phyloP scores from a whole-genome alignment of 2,113 vertebrate genomes.

The Grus americana region DNA sequence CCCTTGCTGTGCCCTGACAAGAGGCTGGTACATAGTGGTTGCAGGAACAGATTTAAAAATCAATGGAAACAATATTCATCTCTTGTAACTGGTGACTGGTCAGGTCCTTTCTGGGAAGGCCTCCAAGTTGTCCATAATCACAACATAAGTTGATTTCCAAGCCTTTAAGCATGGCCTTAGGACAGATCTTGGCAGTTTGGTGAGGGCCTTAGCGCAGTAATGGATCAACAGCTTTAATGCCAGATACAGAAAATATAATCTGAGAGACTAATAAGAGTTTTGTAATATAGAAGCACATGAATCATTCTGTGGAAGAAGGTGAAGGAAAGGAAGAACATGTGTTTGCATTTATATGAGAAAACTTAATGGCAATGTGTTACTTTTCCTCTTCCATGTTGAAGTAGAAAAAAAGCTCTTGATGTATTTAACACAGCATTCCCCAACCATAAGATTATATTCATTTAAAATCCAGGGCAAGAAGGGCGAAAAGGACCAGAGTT shows the following conservation, averaged over 20 bases:
- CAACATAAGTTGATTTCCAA: constrained; percentile 14
- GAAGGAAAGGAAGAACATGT: not conserved
- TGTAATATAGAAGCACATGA: not conserved
- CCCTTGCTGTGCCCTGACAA: not conserved
- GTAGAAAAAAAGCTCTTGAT: not conserved
- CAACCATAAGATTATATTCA: not conserved
- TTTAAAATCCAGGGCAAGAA: not conserved
- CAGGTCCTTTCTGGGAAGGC: constrained; percentile 2
- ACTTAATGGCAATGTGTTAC: not conserved
- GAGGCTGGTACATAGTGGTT: not conserved
- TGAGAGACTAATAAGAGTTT: not conserved
- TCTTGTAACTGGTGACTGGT: not conserved
- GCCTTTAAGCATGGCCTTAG: not conserved
- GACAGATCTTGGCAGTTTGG: not conserved
- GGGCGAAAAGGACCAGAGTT: not conserved
- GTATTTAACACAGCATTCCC: not conserved
- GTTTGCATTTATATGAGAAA: not conserved
- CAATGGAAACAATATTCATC: not conserved
- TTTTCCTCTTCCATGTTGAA: not conserved
- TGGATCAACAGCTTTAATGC: not conserved
- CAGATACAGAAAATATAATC: not conserved
- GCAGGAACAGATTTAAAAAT: not conserved
- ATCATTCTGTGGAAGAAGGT: not conserved
- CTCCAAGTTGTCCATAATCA: constrained; percentile 8
- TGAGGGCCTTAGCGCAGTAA: not conserved